A percentile compares a stretch with the other conserved stretches of the same genome.
Conservation (phyloP, 2,888 invertebrate species). For the Masnerella sp. region DNA sequence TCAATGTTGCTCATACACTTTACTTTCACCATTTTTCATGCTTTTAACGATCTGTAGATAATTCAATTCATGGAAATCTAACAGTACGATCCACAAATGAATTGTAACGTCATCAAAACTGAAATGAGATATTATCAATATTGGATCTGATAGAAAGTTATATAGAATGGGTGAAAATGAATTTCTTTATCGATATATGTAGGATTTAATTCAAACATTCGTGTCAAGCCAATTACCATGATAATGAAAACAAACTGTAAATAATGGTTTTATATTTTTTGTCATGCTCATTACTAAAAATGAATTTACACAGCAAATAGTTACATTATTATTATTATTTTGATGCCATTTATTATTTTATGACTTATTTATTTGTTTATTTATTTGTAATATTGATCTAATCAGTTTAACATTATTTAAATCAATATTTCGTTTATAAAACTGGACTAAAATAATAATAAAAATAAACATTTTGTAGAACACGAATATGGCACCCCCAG, state of each 20-base stretch:
- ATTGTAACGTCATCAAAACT: constrained; percentile 1
- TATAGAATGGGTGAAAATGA: not conserved
- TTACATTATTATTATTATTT: no score
- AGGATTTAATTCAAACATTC: constrained; percentile 2
- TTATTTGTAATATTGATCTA: no score
- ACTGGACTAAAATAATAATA: no score
- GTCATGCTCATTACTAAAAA: no score
- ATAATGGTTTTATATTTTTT: no score
- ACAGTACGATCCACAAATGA: not conserved
- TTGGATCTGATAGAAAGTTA: constrained; percentile 3
- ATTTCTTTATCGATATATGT: not conserved
- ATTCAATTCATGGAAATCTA: constrained; percentile 6
- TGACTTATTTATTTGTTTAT: no score
- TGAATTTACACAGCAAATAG: no score
- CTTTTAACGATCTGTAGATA: not conserved
- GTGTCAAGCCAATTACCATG: not conserved
- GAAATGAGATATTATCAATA: constrained; percentile 1
- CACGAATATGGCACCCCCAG: constrained; percentile 16
- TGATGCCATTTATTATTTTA: no score
- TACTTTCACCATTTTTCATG: no score
- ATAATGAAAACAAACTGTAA: not conserved
- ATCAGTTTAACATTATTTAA: no score
- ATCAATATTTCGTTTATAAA: no score
- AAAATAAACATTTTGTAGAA: not conserved
- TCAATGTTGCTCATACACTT: no score